Conservation (phyloP, 2,113 vertebrate species). For the Ammodramus savannarum region DNA sequence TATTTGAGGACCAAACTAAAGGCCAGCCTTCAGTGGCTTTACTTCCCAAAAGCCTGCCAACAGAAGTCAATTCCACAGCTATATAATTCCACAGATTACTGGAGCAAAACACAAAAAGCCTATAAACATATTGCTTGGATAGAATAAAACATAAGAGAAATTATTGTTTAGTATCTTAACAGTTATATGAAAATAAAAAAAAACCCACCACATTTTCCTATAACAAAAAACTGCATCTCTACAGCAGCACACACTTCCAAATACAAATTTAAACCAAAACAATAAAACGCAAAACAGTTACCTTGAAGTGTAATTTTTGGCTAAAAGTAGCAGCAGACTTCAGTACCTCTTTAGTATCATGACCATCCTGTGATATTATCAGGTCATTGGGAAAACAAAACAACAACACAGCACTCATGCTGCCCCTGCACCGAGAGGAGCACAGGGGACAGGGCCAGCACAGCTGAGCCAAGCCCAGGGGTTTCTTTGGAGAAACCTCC, state of each 20-base stretch:
- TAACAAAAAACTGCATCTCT: not conserved
- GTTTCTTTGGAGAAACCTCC: too few species aligned
- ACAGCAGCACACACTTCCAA: not conserved
- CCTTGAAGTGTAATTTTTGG: not conserved
- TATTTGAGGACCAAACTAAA: not conserved
- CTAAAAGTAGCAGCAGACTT: not conserved
- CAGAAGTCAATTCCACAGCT: not conserved
- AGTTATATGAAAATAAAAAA: not conserved
- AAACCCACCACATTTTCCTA: not conserved
- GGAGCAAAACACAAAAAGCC: not conserved
- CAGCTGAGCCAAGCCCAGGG: too few species aligned
- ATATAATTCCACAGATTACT: not conserved
- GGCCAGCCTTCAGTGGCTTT: not conserved
- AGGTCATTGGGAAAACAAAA: not conserved
- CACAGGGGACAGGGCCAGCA: too few species aligned
- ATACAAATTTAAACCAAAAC: not conserved
- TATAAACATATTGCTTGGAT: not conserved
- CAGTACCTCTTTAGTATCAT: not conserved
- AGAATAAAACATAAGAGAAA: not conserved
- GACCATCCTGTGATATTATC: not conserved
- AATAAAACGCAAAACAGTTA: not conserved
- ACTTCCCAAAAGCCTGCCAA: not conserved
- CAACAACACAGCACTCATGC: not conserved
- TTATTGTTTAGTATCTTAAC: not conserved
- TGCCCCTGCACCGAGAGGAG: too few species aligned